These are phyloP conservation scores for Sminthopsis crassicaudata DNA, from an alignment of 2,113 vertebrate species.

Conservation along the genomic window DNA sequence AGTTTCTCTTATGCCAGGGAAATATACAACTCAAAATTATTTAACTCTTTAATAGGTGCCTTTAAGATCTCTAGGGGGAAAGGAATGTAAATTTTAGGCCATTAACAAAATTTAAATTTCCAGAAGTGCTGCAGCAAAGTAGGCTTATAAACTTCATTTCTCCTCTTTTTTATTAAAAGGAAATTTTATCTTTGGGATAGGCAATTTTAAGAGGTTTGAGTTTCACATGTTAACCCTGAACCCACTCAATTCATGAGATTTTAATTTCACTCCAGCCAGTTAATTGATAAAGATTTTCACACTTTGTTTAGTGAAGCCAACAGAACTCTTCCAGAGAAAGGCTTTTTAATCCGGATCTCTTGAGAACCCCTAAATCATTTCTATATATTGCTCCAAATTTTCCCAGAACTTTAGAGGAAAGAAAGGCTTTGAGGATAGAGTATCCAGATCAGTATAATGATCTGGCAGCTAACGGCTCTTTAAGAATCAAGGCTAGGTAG, in stretches of 20 bases:
- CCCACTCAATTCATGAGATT: not conserved
- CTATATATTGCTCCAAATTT: not conserved
- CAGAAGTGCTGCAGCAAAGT: slow-evolving; percentile 28
- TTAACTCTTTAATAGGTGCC: not conserved
- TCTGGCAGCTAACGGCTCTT: not conserved
- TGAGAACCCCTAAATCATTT: not conserved
- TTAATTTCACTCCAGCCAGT: slow-evolving; percentile 8
- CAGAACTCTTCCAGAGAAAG: not conserved
- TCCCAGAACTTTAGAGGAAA: not conserved
- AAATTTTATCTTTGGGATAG: not conserved
- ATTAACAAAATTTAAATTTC: slow-evolving; percentile 42
- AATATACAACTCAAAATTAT: not conserved
- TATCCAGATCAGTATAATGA: not conserved
- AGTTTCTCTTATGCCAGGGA: not conserved
- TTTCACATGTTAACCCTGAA: slow-evolving; percentile 26
- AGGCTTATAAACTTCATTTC: not conserved
- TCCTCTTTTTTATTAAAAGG: not conserved
- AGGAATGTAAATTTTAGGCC: not conserved
- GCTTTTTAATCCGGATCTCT: not conserved
- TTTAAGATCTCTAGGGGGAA: not conserved
- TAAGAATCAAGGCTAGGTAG: not conserved
- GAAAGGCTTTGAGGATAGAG: not conserved
- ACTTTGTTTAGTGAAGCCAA: not conserved
- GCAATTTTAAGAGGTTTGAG: slow-evolving; percentile 5
- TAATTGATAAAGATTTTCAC: slow-evolving; percentile 19